Conservation (phyloP, 2,113 vertebrate species). For the Nesoenas mayeri region DNA sequence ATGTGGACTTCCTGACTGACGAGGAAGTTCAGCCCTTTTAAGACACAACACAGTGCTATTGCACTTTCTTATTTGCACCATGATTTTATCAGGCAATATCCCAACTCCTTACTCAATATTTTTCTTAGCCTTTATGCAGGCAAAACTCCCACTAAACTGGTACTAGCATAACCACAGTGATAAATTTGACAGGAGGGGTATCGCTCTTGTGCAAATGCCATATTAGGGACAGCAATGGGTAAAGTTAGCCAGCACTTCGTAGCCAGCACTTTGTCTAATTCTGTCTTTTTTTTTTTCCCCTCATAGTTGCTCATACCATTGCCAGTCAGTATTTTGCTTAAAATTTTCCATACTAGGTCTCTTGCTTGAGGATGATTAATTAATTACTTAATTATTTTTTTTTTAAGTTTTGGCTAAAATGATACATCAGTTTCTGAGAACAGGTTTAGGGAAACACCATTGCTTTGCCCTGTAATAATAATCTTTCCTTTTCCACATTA, state of each 20-base stretch:
- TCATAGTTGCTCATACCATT: not conserved
- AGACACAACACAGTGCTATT: not conserved
- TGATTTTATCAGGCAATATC: not conserved
- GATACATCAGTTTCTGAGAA: constrained; percentile 5
- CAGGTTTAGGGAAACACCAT: not conserved
- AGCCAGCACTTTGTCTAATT: not conserved
- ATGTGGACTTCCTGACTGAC: constrained; percentile 10
- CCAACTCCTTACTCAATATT: not conserved
- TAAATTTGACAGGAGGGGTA: not conserved
- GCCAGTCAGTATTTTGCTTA: not conserved
- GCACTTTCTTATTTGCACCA: not conserved
- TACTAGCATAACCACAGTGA: not conserved
- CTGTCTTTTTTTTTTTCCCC: not conserved
- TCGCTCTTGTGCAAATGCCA: not conserved
- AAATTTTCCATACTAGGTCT: not conserved
- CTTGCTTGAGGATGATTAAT: not conserved
- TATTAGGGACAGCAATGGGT: not conserved
- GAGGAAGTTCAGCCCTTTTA: not conserved
- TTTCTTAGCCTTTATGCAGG: not conserved
- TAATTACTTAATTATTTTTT: not conserved
- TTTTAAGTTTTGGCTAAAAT: not conserved
- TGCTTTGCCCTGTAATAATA: not conserved
- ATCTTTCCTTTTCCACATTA: not conserved
- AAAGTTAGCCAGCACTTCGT: not conserved
- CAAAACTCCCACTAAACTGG: not conserved